Evolutionary conservation across 2,888 invertebrate species (phyloP).

Genomic region (Morpho helenor): DNA sequence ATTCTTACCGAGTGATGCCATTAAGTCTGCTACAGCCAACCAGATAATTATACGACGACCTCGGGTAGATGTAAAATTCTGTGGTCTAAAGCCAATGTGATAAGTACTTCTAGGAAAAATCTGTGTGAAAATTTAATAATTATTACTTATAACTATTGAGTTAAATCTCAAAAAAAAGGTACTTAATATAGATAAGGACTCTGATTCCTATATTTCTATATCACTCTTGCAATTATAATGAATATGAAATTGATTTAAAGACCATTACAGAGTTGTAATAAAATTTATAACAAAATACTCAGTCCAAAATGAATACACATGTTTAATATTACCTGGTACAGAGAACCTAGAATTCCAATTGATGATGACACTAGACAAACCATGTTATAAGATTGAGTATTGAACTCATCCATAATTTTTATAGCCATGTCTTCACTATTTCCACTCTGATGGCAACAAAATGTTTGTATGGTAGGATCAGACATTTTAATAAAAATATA

Average conservation of each 20-base stretch:
- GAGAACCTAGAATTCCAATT: conserved; percentile 86
- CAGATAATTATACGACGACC: conserved; percentile 87
- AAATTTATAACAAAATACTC: no score
- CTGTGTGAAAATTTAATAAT: conserved; percentile 54
- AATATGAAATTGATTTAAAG: no score
- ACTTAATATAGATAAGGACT: no score
- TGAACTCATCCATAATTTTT: conserved; percentile 84
- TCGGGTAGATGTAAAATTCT: conserved; percentile 79
- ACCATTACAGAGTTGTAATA: no score
- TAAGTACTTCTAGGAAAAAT: conserved; percentile 81
- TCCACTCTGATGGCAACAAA: conserved; percentile 86
- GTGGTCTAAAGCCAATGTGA: conserved; percentile 72
- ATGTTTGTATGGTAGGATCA: conserved; percentile 91
- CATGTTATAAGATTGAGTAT: conserved; percentile 85
- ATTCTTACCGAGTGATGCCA: conserved; percentile 85
- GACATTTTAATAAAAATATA: conserved; percentile 75
- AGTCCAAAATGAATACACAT: no score
- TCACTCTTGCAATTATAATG: no score
- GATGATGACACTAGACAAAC: conserved; percentile 86
- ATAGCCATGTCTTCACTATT: conserved; percentile 82
- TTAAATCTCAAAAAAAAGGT: no score
- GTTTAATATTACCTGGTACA: conserved; percentile 82
- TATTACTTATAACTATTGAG: background rate
- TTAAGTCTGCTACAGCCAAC: conserved; percentile 88
- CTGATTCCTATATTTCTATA: no score